These are phyloP conservation scores for Semaprochilodus insignis DNA, from an alignment of 2,797 vertebrate genomes.

Conservation along the genomic window DNA sequence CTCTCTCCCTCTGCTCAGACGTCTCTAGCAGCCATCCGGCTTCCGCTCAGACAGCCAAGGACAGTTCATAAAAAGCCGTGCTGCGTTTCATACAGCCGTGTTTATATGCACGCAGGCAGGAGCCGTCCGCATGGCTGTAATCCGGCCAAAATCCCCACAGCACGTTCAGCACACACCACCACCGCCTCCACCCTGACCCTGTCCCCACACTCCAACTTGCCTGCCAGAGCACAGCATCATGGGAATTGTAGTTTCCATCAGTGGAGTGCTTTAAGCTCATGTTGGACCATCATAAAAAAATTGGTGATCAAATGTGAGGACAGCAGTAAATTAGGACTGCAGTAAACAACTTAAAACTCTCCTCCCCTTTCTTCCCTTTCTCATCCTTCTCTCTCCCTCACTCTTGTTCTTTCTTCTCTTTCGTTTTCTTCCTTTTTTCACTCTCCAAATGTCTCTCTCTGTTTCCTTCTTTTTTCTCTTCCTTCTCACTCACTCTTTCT, in stretches of 20 bases:
- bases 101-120: constrained; percentile 37
- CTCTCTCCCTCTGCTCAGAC: not conserved
- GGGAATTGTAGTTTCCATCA: constrained; percentile 72
- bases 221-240: constrained; percentile 70
- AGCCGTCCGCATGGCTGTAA: constrained; percentile 45
- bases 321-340: too few relatives aligned
- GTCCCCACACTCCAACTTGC: constrained; percentile 20
- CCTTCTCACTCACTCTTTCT: too few relatives aligned
- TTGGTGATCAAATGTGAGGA: not conserved
- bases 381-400: not conserved
- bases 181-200: not conserved
- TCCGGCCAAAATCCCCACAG: constrained; percentile 53
- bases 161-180: constrained; percentile 39
- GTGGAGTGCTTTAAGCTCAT: not conserved
- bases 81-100: constrained; percentile 9
- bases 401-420: not conserved
- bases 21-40: constrained; percentile 44
- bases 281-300: constrained; percentile 61
- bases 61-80: constrained; percentile 66
- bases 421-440: too few relatives aligned
- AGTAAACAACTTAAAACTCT: too few relatives aligned
- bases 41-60: constrained; percentile 65
- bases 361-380: too few relatives aligned
- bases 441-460: too few relatives aligned
- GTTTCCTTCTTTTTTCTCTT: not conserved